Base-by-base conservation (phyloP, 2,888 invertebrate species). In the Drosophila algonquin region DNA sequence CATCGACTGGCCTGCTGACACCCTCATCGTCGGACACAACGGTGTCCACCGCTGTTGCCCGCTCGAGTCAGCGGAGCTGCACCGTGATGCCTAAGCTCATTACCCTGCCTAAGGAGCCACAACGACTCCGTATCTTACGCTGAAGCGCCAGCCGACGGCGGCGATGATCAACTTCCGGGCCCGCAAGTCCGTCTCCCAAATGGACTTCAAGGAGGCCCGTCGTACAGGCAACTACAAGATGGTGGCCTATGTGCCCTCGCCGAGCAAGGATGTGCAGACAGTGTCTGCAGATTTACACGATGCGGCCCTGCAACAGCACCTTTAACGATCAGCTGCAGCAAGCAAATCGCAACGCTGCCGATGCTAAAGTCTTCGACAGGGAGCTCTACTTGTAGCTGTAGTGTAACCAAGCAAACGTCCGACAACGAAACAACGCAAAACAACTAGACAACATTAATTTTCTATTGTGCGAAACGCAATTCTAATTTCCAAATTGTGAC, bases 181-280 rank as follows among this genome's bases (percentile, higher is more conserved):
- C 6, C 79, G 89, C 14, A 91, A 91, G 50, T 91, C 91, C 0
- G 61, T 87, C 0, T 91, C 92, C 0, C 91, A 91, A 75, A 91
- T 91, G 87, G 91, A 92, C 60, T 84, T 92, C 32, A 89, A 86
- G 61, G 84, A 87, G 16, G 77, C 83, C 0, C 81, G 88, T 5
- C 89, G 90, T 30, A 80, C 77, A 0, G 78, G 80, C 10, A 78
- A 75, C 59, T 79, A 80, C 55, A 80, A 59, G 50, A 32, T 87
- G 56, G 82, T 83, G 56, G 63, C 74, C 4, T 83, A 77, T 56
- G 61, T 86, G 16, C 40, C 73, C 12, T 68, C 53, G 21, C 58
- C 83, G 0, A 55, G n/a, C 16, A 51, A 21, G 32, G 5, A 14
- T 7, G 2, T 24, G 24, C 5, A 5, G 1, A 1, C 21, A 18